Evolutionary conservation across 2,888 invertebrate species (phyloP).

Genomic region (Ommatoiulus sabulosus): DNA sequence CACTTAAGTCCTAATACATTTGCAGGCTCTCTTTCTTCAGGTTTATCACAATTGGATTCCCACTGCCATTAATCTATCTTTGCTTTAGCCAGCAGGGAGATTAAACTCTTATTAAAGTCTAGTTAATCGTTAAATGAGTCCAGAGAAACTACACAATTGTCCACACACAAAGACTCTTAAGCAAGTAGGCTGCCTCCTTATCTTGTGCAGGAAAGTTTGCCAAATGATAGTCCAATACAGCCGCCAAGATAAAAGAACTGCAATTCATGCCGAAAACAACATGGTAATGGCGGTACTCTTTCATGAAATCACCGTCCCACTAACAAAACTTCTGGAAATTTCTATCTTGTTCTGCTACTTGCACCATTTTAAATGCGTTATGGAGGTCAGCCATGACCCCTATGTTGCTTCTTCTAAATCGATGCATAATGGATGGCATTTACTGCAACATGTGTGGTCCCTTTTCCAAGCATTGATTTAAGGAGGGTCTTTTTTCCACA

Average conservation of each 20-base stretch:
- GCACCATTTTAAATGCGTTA: constrained; percentile 41
- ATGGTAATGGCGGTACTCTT: neutral
- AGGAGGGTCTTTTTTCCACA: neutral
- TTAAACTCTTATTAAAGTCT: neutral
- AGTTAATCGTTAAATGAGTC: neutral
- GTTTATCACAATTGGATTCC: neutral
- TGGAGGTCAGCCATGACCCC: neutral
- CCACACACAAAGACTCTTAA: neutral
- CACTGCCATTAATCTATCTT: neutral
- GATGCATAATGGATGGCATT: neutral
- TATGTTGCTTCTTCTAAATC: neutral
- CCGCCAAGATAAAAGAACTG: constrained; percentile 42
- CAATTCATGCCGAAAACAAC: constrained; percentile 31
- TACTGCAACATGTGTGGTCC: neutral
- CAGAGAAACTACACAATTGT: neutral
- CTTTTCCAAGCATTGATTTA: constrained; percentile 44
- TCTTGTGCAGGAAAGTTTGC: neutral
- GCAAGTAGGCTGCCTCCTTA: neutral
- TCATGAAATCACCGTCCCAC: neutral
- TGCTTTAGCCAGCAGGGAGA: neutral
- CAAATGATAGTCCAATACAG: neutral
- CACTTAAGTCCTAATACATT: neutral
- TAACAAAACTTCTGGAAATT: neutral
- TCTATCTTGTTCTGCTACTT: neutral
- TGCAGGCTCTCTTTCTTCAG: neutral